Evolutionary conservation across 1,140 invertebrate species (phyloP).

Genomic region (Drosophila sulfurigaster): DNA sequence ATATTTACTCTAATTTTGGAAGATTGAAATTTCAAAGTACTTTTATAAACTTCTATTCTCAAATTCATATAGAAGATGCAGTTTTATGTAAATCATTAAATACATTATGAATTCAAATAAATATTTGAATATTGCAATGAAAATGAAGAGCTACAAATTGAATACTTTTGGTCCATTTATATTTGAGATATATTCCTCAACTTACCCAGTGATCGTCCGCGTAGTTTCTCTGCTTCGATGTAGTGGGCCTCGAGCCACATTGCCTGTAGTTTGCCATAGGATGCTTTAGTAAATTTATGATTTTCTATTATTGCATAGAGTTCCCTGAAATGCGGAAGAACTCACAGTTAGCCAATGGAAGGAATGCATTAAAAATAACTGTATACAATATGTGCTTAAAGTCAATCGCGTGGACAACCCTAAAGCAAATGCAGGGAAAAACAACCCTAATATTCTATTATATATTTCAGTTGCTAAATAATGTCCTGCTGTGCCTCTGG

Average conservation of each 20-base stretch:
- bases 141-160: neutral
- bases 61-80: no score
- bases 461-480: slow-evolving; percentile 6
- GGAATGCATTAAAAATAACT: neutral
- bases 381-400: neutral
- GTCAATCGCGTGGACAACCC: slow-evolving; percentile 19
- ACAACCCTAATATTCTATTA: slow-evolving; percentile 9
- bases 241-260: slow-evolving; percentile 99
- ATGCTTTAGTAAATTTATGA: slow-evolving; percentile 98
- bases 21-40: no score
- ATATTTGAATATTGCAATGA: neutral
- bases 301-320: slow-evolving; percentile 98
- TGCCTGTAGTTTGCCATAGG: slow-evolving; percentile 97
- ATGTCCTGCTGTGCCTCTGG: slow-evolving; percentile 36
- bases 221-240: slow-evolving; percentile 97
- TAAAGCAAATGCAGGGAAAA: neutral
- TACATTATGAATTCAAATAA: neutral
- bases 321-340: slow-evolving; percentile 87
- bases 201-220: slow-evolving; percentile 94
- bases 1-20: no score
- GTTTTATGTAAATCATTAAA: no score
- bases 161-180: neutral
- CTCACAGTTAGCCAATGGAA: slow-evolving; percentile 16
- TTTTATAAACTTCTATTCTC: no score
- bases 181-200: slow-evolving; percentile 4